These are phyloP conservation scores for Nezara viridula DNA, from an alignment of 2,888 invertebrate genomes.

Conservation along the genomic window DNA sequence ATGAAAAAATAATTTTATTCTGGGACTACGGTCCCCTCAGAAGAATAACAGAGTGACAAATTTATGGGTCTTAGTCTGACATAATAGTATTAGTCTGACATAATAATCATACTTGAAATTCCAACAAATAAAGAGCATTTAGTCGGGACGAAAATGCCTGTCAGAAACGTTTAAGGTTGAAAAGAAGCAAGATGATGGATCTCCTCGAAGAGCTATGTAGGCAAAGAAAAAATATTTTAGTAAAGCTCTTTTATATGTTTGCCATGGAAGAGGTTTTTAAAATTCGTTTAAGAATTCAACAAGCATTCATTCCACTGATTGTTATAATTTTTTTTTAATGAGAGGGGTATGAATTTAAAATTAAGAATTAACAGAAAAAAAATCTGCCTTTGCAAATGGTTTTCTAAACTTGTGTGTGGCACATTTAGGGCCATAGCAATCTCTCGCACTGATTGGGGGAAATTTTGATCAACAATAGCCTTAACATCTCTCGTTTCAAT, in stretches of 20 bases:
- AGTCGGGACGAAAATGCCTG: neutral
- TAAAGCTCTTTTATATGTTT: neutral
- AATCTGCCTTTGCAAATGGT: neutral
- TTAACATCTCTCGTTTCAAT: no score
- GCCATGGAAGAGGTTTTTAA: neutral
- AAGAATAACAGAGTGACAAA: no score
- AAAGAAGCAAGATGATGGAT: neutral
- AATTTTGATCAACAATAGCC: no score
- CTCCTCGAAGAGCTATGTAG: neutral
- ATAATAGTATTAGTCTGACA: no score
- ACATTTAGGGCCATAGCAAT: no score
- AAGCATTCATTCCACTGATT: neutral
- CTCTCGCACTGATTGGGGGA: no score
- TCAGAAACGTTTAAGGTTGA: neutral
- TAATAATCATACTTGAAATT: no score
- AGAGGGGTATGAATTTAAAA: neutral
- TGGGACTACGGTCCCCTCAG: no score
- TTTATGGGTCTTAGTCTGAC: no score
- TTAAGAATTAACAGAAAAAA: neutral
- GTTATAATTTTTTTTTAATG: neutral
- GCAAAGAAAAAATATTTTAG: neutral
- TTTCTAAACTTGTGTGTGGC: no score
- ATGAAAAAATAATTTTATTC: no score
- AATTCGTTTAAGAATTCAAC: neutral
- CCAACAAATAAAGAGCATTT: neutral